Conservation (phyloP, 53 echinoderm and acorn worm genomes). For the Glandiceps talaboti region DNA sequence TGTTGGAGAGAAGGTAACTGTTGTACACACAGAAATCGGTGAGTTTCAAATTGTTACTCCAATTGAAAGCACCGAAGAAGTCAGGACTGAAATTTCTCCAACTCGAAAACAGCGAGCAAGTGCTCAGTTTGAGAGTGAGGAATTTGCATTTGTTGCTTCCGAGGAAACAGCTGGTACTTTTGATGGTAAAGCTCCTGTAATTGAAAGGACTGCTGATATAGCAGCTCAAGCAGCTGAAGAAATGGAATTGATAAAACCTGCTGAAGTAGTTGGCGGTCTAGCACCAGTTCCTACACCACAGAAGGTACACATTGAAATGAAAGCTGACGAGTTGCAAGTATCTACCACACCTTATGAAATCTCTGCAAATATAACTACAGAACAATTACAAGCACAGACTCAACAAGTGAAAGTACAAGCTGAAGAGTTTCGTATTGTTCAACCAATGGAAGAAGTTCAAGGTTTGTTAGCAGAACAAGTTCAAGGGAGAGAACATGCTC, state of each 20-base stretch:
- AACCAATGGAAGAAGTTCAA: not conserved
- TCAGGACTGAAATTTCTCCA: not conserved
- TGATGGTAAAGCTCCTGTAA: not conserved
- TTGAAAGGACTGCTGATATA: not conserved
- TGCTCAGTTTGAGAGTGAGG: not conserved
- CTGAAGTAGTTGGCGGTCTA: not conserved
- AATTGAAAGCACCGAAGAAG: not conserved
- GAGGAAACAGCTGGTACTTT: not conserved
- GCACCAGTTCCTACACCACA: not conserved
- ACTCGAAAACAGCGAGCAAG: not conserved
- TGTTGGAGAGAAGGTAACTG: not conserved
- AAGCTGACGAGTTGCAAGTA: not conserved
- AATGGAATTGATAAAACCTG: not conserved
- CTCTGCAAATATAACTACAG: not conserved
- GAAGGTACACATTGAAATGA: not conserved
- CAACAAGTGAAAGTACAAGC: not conserved
- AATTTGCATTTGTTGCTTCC: not conserved
- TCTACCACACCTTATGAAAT: not conserved
- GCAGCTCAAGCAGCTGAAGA: not conserved
- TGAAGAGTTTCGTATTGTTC: not conserved
- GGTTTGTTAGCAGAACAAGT: not conserved
- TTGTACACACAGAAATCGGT: not conserved
- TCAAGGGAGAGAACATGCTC: too few relatives aligned
- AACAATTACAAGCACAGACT: not conserved
- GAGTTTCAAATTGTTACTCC: not conserved